Conservation (phyloP, 2,113 vertebrate species). For the Amphiprion ocellaris region DNA sequence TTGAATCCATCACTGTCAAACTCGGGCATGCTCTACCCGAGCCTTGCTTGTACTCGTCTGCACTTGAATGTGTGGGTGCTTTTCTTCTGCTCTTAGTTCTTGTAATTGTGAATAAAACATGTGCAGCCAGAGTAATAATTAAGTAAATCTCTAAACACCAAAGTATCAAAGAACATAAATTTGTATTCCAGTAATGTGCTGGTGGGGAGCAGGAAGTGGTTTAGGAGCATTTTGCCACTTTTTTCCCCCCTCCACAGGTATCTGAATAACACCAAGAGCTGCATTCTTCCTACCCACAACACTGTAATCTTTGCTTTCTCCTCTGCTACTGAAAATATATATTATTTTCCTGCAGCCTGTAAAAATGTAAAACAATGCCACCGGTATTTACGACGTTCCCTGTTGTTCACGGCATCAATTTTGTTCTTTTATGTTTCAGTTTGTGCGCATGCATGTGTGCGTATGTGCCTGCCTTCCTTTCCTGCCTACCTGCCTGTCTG, state of each 20-base stretch:
- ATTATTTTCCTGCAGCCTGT: conserved; percentile 4
- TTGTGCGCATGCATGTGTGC: conserved; percentile 14
- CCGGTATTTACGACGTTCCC: neutral
- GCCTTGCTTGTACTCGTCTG: conserved; percentile 36
- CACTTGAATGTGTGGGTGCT: conserved; percentile 37
- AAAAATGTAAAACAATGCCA: neutral
- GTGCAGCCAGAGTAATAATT: conserved; percentile 23
- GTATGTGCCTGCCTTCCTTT: conserved; percentile 17
- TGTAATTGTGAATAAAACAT: conserved; percentile 40
- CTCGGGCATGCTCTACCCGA: conserved; percentile 26
- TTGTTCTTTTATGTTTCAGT: neutral
- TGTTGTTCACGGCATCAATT: neutral
- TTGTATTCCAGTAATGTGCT: conserved; percentile 29
- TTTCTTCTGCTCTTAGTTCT: conserved; percentile 32
- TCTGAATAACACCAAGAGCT: conserved; percentile 2
- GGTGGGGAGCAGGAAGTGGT: conserved; percentile 22
- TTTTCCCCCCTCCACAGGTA: neutral
- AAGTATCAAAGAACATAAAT: conserved; percentile 5
- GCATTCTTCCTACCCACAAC: conserved; percentile 5
- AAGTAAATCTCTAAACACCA: conserved; percentile 22
- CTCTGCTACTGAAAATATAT: neutral
- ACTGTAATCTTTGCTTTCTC: neutral
- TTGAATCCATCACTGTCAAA: conserved; percentile 59
- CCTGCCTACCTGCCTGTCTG: conserved; percentile 15
- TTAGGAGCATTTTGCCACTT: neutral